phyloP scores from a whole-genome alignment of 2,113 vertebrate species.

The Gymnarchus niloticus region DNA sequence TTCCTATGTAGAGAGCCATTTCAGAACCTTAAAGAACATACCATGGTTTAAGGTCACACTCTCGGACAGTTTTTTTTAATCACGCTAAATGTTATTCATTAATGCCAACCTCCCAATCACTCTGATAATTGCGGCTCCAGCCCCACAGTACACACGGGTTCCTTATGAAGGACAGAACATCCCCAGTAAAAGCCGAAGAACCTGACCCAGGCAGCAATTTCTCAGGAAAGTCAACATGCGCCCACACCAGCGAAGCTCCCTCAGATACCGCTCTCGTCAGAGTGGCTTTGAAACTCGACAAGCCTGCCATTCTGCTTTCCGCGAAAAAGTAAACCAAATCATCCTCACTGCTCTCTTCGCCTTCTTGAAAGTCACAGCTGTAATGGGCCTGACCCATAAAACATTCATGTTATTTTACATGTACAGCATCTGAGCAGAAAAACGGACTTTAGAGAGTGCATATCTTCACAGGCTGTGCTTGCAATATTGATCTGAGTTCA shows the following conservation, averaged over 20 bases:
- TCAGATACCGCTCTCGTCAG: not conserved
- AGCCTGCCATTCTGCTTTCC: not conserved
- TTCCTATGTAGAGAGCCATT: not conserved
- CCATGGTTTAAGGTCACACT: not conserved
- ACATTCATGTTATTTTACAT: not conserved
- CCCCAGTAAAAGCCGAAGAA: not conserved
- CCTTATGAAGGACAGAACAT: not conserved
- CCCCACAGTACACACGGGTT: not conserved
- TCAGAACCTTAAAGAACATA: not conserved
- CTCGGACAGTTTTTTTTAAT: not conserved
- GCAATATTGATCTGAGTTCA: not conserved
- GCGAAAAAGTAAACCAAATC: not conserved
- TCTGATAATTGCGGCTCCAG: not conserved
- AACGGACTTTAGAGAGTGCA: not conserved
- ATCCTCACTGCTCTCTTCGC: too few species aligned
- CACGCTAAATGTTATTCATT: not conserved
- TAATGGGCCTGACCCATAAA: not conserved
- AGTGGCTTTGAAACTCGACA: not conserved
- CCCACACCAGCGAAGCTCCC: not conserved
- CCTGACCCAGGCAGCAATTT: not conserved
- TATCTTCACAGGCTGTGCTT: not conserved
- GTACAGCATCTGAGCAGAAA: not conserved
- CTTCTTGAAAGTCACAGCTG: constrained; percentile 2
- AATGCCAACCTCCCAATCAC: not conserved
- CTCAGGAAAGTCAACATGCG: not conserved